Evolutionary conservation across 2,888 invertebrate genomes (phyloP).

Genomic region (Drosophila trichaetosa): DNA sequence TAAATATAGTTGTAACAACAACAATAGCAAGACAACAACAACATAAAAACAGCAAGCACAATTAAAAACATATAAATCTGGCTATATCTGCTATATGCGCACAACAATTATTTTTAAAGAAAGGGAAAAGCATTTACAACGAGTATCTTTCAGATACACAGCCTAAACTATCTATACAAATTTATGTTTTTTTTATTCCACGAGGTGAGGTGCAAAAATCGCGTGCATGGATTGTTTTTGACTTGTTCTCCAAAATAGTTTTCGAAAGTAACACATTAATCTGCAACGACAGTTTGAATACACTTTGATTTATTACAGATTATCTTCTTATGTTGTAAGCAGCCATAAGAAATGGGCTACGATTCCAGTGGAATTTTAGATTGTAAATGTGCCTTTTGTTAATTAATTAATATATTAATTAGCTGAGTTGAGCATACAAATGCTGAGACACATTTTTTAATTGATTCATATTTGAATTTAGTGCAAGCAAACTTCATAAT

Average conservation of each 20-base stretch:
- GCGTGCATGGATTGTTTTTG: not conserved
- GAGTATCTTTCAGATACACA: constrained; percentile 24
- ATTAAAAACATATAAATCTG: constrained; percentile 56
- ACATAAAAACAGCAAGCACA: constrained; percentile 31
- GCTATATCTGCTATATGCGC: constrained; percentile 17
- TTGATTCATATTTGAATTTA: not conserved
- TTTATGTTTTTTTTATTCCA: constrained; percentile 8
- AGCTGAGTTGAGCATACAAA: not conserved
- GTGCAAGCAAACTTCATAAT: constrained; percentile 6
- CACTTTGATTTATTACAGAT: constrained; percentile 13
- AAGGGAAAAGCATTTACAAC: constrained; percentile 10
- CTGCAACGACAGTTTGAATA: constrained; percentile 12
- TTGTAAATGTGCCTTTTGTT: not conserved
- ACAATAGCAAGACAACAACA: constrained; percentile 1
- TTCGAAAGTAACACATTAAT: not conserved
- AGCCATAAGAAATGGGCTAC: not conserved
- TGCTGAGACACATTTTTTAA: not conserved
- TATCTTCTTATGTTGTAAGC: not conserved
- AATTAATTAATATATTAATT: not conserved
- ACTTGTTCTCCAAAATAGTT: constrained; percentile 16
- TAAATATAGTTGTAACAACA: constrained; percentile 22
- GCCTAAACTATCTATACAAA: constrained; percentile 21
- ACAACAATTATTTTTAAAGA: constrained; percentile 18
- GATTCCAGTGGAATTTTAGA: not conserved
- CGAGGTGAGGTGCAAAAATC: constrained; percentile 45